Base-by-base conservation (phyloP, 2,888 invertebrate genomes). In the Adela reaumurella region DNA sequence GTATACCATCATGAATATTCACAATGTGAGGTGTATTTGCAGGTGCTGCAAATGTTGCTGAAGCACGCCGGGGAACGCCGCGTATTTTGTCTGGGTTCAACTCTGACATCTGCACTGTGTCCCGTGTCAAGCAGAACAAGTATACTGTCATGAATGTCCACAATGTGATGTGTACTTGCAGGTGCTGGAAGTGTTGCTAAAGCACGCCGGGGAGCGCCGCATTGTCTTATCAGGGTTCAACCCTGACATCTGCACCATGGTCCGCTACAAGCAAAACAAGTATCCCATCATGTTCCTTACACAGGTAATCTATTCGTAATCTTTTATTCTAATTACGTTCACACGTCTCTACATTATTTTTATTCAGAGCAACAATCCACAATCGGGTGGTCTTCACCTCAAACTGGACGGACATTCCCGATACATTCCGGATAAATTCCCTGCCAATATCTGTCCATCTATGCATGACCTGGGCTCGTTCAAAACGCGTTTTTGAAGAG, bases 251-350 rank as follows among this genome's bases (percentile, higher is more conserved):
- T 97, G 97, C 67, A 87, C 91, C 2, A 92, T 97, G 92, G 82
- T 97, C 55, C 85, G 93, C 19, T 76, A 90, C 57, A 99, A 99
- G 63, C 99, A 99, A 76, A 98, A 97, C 73, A 90, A 90, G 60
- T 99, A 94, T 74, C 98, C 98, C 0, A 93, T 97, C 8, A 87
- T 98, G 82, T 97, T 98, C 66, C 78, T 99, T 52, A 96, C 96
- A 3, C 87, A 94, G 50, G 76, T 77, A 24, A 6, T 24, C 10
- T 5, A 24, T 24, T 24, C 5, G 10, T 5, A 24, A 24, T 24
- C n/a, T n/a, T n/a, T n/a, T n/a, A n/a, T n/a, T n/a, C n/a, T n/a
- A n/a, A n/a, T n/a, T n/a, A n/a, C n/a, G n/a, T n/a, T n/a, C n/a
- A n/a, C n/a, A n/a, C n/a, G n/a, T n/a, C n/a, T n/a, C n/a, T n/a